A percentile compares a stretch with the other conserved stretches of the same genome.
Evolutionary conservation across 92 coral and sea anemone genomes (phyloP).

Genomic region (Paramuricea clavata): DNA sequence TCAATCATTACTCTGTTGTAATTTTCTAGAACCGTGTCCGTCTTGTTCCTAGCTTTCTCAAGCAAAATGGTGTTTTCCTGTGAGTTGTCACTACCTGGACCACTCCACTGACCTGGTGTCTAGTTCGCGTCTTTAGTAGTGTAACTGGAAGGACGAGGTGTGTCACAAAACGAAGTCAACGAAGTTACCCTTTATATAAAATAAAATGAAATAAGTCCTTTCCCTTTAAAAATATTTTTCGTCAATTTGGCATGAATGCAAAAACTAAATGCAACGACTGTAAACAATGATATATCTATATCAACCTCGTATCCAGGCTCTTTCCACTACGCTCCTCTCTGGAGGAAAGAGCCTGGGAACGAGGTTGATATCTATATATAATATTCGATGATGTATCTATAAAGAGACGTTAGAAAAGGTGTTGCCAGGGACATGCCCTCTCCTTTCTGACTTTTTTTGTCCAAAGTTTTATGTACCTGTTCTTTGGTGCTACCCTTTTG

Average conservation of each 20-base stretch:
- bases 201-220: not conserved
- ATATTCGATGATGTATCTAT: not conserved
- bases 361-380: too few relatives aligned
- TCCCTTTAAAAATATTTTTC: not conserved
- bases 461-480: not conserved
- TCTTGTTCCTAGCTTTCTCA: constrained; percentile 17
- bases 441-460: not conserved
- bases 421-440: not conserved
- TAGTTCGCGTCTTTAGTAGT: not conserved
- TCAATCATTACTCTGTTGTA: constrained; percentile 43
- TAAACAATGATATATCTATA: not conserved
- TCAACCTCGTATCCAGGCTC: too few relatives aligned
- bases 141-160: constrained; percentile 2
- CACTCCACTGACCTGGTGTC: constrained; percentile 9
- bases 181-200: constrained; percentile 3
- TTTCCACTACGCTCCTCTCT: too few relatives aligned
- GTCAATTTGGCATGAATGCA: not conserved
- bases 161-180: constrained; percentile 1
- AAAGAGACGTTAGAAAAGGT: not conserved
- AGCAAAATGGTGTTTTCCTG: not conserved
- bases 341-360: too few relatives aligned
- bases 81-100: constrained; percentile 2
- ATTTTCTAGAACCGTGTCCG: constrained; percentile 28
- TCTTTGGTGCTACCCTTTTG: not conserved
- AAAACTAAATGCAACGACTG: not conserved